These are phyloP conservation scores for Aleiodes testaceus DNA, from an alignment of 2,888 invertebrate species.

Conservation along the genomic window DNA sequence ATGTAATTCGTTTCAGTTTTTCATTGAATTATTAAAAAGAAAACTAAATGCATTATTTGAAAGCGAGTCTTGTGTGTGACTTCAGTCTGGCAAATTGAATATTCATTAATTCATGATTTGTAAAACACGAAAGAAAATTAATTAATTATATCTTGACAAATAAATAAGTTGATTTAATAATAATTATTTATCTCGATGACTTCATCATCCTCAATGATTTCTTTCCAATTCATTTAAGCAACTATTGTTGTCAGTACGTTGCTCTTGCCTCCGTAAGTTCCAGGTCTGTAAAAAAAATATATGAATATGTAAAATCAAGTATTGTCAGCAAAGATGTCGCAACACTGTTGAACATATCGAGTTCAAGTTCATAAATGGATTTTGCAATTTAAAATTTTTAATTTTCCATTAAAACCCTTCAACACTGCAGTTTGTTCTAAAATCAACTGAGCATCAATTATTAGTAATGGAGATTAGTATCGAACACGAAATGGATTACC, in stretches of 20 bases:
- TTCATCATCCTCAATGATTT: slow-evolving; percentile 18
- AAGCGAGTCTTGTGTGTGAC: slow-evolving; percentile 30
- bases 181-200: too few species aligned
- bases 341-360: background rate
- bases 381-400: background rate
- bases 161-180: slow-evolving; percentile 3
- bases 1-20: slow-evolving; percentile 15
- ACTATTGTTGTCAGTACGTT: slow-evolving; percentile 66
- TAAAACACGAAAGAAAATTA: slow-evolving; percentile 17
- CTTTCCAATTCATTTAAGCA: slow-evolving; percentile 56
- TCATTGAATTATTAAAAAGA: slow-evolving; percentile 4
- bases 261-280: slow-evolving; percentile 56
- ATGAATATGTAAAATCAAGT: background rate
- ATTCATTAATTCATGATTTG: slow-evolving; percentile 1
- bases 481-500: background rate
- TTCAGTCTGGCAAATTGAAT: slow-evolving; percentile 28
- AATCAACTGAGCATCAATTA: background rate
- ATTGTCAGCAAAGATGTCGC: background rate
- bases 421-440: background rate
- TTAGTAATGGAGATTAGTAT: background rate
- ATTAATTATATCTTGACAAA: background rate
- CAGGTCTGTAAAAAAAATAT: slow-evolving; percentile 53
- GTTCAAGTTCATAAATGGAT: background rate
- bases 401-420: background rate
- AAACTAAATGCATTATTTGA: slow-evolving; percentile 31